phyloP scores from a whole-genome alignment of 2,888 invertebrate genomes.

The Siphonodentalium dalli region DNA sequence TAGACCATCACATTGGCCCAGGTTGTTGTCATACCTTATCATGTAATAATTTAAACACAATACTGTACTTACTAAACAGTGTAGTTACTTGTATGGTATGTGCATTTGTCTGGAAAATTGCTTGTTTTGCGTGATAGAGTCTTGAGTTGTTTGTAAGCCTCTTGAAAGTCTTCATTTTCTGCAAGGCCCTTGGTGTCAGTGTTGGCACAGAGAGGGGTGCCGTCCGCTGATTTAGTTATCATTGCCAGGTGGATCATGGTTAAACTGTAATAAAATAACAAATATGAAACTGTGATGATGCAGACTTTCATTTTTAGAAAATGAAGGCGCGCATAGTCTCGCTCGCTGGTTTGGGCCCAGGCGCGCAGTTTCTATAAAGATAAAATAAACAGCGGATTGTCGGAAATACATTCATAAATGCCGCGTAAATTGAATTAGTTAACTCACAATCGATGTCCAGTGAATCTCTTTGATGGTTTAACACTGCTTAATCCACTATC shows the following conservation, averaged over 20 bases:
- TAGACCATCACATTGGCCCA: not conserved
- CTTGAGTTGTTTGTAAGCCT: conserved; percentile 37
- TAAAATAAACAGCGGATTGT: too few species aligned
- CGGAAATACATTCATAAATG: too few species aligned
- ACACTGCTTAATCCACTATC: too few species aligned
- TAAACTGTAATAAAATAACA: too few species aligned
- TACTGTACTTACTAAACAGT: conserved; percentile 62
- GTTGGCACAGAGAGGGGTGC: conserved; percentile 38
- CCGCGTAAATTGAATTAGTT: too few species aligned
- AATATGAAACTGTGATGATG: too few species aligned
- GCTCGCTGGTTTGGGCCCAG: too few species aligned
- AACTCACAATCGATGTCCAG: too few species aligned
- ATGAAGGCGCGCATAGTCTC: too few species aligned
- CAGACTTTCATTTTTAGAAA: too few species aligned
- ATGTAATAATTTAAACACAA: not conserved
- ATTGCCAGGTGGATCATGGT: conserved; percentile 36
- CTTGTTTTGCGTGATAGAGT: conserved; percentile 33
- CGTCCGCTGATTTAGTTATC: conserved; percentile 36
- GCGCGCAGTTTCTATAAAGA: too few species aligned
- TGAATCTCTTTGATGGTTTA: too few species aligned
- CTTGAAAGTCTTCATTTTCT: conserved; percentile 27
- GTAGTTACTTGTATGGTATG: conserved; percentile 56
- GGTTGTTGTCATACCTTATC: not conserved
- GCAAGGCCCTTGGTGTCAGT: conserved; percentile 33
- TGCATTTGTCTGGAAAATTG: conserved; percentile 61